Base-by-base conservation (phyloP, 2,888 invertebrate species). In the Sphaerophoria taeniata region DNA sequence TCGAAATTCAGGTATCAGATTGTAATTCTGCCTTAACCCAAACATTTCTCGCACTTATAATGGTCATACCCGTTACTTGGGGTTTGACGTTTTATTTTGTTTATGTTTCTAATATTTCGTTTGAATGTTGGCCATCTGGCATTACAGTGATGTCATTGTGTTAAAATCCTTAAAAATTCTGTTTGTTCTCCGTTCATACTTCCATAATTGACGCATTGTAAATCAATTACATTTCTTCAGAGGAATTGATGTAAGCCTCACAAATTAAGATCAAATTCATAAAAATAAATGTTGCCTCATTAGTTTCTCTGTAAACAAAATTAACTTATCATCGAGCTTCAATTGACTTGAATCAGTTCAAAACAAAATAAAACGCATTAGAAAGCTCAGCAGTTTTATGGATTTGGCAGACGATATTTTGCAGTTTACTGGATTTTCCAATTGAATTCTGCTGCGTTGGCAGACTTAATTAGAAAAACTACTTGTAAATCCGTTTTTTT, bases 321-420 rank as follows among this genome's bases (percentile, higher is more conserved):
- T n/a, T n/a, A 65, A 67, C 53, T 53, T 24, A 67, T 67, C 67
- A 67, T 67, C 43, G 67, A 67, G 39, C 53, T 39, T 9, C 16
- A 67, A 39, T 63, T 39, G n/a, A 67, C 39, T 39, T 67, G 24
- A 67, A 36, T 61, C 31, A 33, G 33, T 43, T 12, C 34, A 33
- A 51, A 65, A 5, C 53, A 31, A 16, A 53, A 67, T n/a, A 67
- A 49, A 67, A 12, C 24, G 24, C 6, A 4, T n/a, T 65, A 49
- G 45, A 34, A 51, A 60, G 12, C 31, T 43, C 34, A 34, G 65
- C n/a, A 24, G 12, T 45, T 61, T 69, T 14, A 39, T 16, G 49
- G 70, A 71, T 49, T 78, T 78, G 72, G 72, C 49, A 65, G 49
- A 63, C 24, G 56, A 65, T 65, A 31, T 53, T 65, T 65, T 49